Conservation (phyloP, 1,140 invertebrate genomes). For the Drosophila lowei region DNA sequence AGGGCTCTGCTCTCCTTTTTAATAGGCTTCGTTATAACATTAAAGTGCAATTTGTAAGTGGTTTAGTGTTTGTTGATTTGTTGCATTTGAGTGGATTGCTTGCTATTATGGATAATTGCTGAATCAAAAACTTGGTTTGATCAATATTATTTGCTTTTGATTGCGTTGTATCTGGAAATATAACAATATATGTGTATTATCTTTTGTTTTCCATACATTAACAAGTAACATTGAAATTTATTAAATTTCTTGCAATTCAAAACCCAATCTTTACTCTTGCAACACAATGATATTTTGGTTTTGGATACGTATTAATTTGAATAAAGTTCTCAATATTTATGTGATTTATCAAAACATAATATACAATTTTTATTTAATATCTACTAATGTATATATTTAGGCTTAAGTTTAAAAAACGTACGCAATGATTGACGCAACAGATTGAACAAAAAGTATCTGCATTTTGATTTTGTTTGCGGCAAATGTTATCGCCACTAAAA, state of each 20-base stretch:
- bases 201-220: slow-evolving; percentile 60
- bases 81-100: slow-evolving; percentile 57
- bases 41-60: slow-evolving; percentile 43
- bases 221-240: slow-evolving; percentile 65
- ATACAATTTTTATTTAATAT: slow-evolving; percentile 53
- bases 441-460: slow-evolving; percentile 27
- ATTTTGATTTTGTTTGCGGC: slow-evolving; percentile 34
- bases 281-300: slow-evolving; percentile 64
- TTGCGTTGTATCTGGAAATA: slow-evolving; percentile 63
- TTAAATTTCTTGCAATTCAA: slow-evolving; percentile 49
- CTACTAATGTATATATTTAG: slow-evolving; percentile 22
- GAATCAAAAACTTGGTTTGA: slow-evolving; percentile 61
- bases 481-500: slow-evolving; percentile 18
- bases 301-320: slow-evolving; percentile 57
- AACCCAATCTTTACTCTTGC: slow-evolving; percentile 58
- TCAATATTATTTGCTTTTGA: slow-evolving; percentile 39
- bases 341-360: slow-evolving; percentile 60
- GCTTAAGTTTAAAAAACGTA: slow-evolving; percentile 43
- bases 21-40: slow-evolving; percentile 1
- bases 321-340: slow-evolving; percentile 57
- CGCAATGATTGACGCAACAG: slow-evolving; percentile 18
- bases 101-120: slow-evolving; percentile 51
- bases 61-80: slow-evolving; percentile 24
- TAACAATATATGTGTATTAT: slow-evolving; percentile 62
- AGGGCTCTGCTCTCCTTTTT: neutral